Evolutionary conservation across 2,797 vertebrate species (phyloP).

Genomic region (Tauraco hartlaubi): DNA sequence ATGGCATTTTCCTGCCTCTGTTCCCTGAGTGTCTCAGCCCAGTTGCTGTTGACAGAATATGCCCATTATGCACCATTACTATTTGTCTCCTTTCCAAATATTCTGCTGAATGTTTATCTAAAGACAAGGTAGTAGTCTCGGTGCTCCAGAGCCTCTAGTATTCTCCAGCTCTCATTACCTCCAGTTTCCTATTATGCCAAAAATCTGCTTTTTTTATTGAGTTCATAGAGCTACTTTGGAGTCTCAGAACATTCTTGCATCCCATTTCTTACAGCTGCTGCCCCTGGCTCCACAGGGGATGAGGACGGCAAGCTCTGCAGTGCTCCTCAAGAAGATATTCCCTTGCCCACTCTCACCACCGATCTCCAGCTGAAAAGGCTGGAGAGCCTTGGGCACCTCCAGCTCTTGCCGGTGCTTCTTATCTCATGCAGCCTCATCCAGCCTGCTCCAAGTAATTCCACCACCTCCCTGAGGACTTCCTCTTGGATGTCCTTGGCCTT

Average conservation of each 20-base stretch:
- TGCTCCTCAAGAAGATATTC: no score
- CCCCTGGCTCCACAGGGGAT: neutral
- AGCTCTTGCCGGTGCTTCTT: no score
- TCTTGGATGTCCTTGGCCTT: no score
- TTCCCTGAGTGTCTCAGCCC: neutral
- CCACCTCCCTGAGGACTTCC: no score
- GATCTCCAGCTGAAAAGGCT: neutral
- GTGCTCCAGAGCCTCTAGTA: neutral
- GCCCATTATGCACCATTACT: neutral
- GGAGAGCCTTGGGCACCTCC: no score
- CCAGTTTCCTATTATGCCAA: neutral
- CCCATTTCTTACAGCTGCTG: neutral
- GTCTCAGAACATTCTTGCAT: neutral
- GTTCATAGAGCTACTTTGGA: neutral
- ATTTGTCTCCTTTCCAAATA: neutral
- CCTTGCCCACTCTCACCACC: neutral
- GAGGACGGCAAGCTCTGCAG: neutral
- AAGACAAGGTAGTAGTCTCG: neutral
- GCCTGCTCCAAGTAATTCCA: no score
- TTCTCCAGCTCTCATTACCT: neutral
- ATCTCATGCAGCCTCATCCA: no score
- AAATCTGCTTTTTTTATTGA: neutral
- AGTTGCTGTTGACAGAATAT: neutral
- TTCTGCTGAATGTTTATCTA: neutral
- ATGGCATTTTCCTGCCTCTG: neutral